Evolutionary conservation across 2,888 invertebrate species (phyloP), one percentile per base, ranked within the genome.

Genomic region (Lydus trimaculatus): DNA sequence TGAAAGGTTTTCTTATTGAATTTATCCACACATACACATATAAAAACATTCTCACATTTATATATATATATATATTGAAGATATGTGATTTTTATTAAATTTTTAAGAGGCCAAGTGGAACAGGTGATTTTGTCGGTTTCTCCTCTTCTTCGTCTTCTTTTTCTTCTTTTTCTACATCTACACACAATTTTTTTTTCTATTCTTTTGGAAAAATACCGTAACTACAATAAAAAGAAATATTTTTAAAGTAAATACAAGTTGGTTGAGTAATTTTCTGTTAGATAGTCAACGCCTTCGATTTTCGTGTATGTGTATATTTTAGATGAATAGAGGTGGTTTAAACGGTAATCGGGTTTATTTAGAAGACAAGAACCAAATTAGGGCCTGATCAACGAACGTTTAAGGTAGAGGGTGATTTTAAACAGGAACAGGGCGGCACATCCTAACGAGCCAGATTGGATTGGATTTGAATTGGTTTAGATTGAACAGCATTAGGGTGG

Each of bases 381-480:
- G 83, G 83, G 78, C 76, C 80, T 82, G 83, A 83, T 83, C 83
- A 81, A 81, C 72, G 81, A 82, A 80, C 83, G 81, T 83, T 83
- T 83, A 83, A 84, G 83, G 80, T 79, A 75, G 73, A 74, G 80
- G 82, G 80, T 78, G 80, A 82, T 80, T 83, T 83, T 81, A 82
- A 83, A 83, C 82, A 82, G 80, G 80, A 78, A 80, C 79, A 82
- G 82, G 84, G 79, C 80, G 83, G 82, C 80, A 75, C 79, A 75
- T 75, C 73, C 82, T 83, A 83, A 84, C 83, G 84, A 83, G 83
- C 78, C 77, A 80, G 82, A 84, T 83, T 83, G 81, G 82, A 84
- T 84, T 83, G 80, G 82, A 83, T 83, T 84, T 83, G 83, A 84
- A 84, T 84, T 80, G 83, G 82, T 83, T 82, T 82, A 81, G 82